A percentile compares a stretch with the other conserved stretches of the same genome.
Evolutionary conservation across 2,888 invertebrate species (phyloP).

Genomic region (Nemoura dubitans): DNA sequence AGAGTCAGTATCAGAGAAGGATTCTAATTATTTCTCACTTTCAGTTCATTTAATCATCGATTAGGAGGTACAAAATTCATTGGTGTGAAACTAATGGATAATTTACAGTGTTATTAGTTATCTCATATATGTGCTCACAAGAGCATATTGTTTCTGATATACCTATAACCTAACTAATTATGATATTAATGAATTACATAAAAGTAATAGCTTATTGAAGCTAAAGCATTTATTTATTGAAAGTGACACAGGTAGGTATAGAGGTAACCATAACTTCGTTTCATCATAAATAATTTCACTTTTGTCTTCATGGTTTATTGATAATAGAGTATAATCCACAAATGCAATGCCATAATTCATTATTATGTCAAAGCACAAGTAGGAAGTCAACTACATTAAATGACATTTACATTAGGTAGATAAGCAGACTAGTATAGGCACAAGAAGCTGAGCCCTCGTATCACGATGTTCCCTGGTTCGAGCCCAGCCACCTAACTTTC

Average conservation of each 20-base stretch:
- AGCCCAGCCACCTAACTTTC: not conserved
- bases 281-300: not conserved
- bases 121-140: not conserved
- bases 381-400: not conserved
- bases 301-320: not conserved
- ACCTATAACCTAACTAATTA: too few relatives aligned
- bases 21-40: constrained; percentile 13
- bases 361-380: not conserved
- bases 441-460: not conserved
- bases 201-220: too few relatives aligned
- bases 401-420: not conserved
- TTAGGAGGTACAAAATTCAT: not conserved
- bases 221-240: too few relatives aligned
- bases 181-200: too few relatives aligned
- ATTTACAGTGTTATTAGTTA: not conserved
- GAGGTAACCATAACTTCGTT: not conserved
- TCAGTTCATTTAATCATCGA: not conserved
- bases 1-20: not conserved
- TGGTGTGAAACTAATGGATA: not conserved
- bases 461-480: not conserved
- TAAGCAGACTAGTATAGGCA: too few relatives aligned
- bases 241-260: too few relatives aligned
- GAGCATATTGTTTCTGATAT: too few relatives aligned
- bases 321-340: not conserved
- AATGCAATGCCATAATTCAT: not conserved